phyloP scores from a whole-genome alignment of 2,797 vertebrate species.

The Harpagifer antarcticus region DNA sequence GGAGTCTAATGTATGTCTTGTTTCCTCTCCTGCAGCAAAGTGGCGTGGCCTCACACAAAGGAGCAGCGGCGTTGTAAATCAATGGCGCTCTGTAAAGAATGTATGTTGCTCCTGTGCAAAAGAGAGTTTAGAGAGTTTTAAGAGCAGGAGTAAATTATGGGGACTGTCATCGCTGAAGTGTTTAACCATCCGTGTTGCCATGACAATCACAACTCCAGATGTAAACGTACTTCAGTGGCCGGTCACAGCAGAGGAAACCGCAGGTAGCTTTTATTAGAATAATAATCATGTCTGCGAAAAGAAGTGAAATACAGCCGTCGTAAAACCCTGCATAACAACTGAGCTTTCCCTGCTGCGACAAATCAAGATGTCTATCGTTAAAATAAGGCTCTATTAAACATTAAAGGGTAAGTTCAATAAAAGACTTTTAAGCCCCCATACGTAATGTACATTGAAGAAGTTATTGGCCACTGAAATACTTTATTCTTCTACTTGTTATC shows the following conservation, averaged over 20 bases:
- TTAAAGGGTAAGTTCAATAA: background rate
- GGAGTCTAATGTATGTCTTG: background rate
- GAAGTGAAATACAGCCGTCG: background rate
- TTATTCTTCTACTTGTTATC: too few relatives aligned
- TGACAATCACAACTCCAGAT: slow-evolving; percentile 8
- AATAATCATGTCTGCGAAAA: slow-evolving; percentile 1
- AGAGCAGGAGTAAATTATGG: background rate
- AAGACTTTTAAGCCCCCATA: too few relatives aligned
- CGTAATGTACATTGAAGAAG: too few relatives aligned
- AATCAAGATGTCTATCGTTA: background rate
- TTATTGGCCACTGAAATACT: too few relatives aligned
- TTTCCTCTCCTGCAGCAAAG: background rate
- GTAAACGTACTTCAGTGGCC: background rate
- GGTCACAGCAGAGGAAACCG: background rate
- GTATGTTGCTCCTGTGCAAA: background rate
- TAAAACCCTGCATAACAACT: background rate
- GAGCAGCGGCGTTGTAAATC: background rate
- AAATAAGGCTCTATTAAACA: background rate
- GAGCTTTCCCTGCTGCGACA: background rate
- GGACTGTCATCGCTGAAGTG: background rate
- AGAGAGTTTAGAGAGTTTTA: background rate
- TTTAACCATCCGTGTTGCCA: background rate
- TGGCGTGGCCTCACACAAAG: background rate
- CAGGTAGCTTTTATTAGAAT: background rate
- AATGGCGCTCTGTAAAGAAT: background rate